These are phyloP conservation scores for Contarinia nasturtii DNA, from an alignment of 1,140 invertebrate species.

Conservation along the genomic window DNA sequence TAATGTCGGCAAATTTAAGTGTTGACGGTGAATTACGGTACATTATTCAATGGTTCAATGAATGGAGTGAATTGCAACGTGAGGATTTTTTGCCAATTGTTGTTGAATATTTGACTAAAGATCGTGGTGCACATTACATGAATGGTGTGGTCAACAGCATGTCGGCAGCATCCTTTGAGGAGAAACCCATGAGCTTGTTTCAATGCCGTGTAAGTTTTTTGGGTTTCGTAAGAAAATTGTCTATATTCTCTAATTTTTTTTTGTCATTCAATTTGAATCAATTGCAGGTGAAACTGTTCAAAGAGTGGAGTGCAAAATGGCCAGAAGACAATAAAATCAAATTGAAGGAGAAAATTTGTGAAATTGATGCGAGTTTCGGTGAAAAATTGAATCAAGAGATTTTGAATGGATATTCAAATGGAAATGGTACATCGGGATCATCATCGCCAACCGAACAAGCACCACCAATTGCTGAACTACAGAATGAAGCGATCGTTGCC, in stretches of 20 bases:
- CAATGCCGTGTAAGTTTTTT: conserved; percentile 53
- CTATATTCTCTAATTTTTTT: no score
- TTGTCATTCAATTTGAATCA: no score
- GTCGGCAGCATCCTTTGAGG: conserved; percentile 39
- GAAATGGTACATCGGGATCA: neutral
- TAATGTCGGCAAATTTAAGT: conserved; percentile 11
- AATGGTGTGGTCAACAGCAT: conserved; percentile 55
- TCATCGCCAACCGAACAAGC: neutral
- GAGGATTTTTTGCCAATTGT: conserved; percentile 64
- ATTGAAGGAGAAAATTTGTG: conserved; percentile 44
- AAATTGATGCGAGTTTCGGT: conserved; percentile 47
- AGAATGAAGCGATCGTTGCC: neutral
- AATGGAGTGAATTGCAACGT: conserved; percentile 73
- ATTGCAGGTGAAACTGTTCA: conserved; percentile 59
- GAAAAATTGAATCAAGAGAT: conserved; percentile 44
- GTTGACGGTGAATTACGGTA: conserved; percentile 54
- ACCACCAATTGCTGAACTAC: neutral
- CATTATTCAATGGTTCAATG: conserved; percentile 67
- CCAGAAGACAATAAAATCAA: conserved; percentile 48
- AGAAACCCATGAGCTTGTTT: conserved; percentile 67
- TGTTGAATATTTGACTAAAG: conserved; percentile 38
- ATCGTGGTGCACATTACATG: conserved; percentile 33
- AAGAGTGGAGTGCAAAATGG: conserved; percentile 73
- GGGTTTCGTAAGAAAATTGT: no score
- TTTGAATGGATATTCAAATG: conserved; percentile 6